Evolutionary conservation across 2,113 vertebrate genomes (phyloP).

Genomic region (Silurus asotus): DNA sequence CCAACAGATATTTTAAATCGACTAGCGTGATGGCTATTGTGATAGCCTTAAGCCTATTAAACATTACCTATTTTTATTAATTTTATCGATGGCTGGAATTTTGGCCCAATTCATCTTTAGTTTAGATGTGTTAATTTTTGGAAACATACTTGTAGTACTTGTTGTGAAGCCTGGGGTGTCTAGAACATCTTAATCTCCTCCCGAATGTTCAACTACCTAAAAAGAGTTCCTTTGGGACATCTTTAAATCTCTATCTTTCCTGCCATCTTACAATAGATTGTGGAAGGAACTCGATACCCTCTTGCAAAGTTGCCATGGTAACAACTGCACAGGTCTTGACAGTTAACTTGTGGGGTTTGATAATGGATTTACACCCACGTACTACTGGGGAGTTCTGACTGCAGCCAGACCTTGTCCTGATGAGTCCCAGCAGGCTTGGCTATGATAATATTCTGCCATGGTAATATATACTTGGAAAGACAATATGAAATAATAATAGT

Average conservation of each 20-base stretch:
- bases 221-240: conserved; percentile 2
- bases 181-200: neutral
- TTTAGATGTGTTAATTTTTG: neutral
- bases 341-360: neutral
- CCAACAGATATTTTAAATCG: too few species aligned
- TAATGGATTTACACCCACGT: conserved; percentile 19
- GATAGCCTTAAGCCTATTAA: neutral
- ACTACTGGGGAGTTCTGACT: neutral
- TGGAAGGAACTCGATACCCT: neutral
- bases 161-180: neutral
- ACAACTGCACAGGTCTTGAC: conserved; percentile 11
- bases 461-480: neutral
- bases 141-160: neutral
- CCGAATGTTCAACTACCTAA: neutral
- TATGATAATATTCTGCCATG: neutral
- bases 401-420: neutral
- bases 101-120: neutral
- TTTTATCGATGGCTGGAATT: neutral
- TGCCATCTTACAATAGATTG: neutral
- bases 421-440: conserved; percentile 19
- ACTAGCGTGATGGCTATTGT: too few species aligned
- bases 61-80: neutral
- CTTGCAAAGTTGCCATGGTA: conserved; percentile 1
- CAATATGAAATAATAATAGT: neutral
- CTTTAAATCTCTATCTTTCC: neutral